phyloP scores from a whole-genome alignment of 2,113 vertebrate species.

The Mastomys coucha region DNA sequence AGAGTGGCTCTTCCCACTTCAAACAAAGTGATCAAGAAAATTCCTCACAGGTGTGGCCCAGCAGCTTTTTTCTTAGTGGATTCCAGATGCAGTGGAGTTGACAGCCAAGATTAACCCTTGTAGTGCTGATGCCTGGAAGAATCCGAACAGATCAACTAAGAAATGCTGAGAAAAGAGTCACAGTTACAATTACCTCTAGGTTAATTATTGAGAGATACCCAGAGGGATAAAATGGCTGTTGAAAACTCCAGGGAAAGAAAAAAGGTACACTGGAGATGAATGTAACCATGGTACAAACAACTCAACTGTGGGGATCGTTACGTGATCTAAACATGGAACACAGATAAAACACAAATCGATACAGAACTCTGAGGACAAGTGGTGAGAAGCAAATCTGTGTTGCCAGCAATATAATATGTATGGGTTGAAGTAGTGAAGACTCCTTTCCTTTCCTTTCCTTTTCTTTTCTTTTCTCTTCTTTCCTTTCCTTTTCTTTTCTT shows the following conservation, averaged over 20 bases:
- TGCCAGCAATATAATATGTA: background rate
- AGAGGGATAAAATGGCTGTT: background rate
- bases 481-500: accelerated
- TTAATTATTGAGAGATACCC: background rate
- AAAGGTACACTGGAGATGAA: background rate
- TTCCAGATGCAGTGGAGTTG: background rate
- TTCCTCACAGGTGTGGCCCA: background rate
- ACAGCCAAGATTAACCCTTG: background rate
- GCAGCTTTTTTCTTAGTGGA: background rate
- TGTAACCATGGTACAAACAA: background rate
- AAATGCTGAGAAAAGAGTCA: background rate
- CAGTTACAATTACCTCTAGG: background rate
- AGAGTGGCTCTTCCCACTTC: background rate
- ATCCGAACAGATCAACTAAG: background rate
- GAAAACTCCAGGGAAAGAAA: conserved; percentile 32
- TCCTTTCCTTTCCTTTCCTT: background rate
- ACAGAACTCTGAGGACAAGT: background rate
- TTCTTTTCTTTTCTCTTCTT: accelerated
- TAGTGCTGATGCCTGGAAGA: background rate
- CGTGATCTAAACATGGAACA: background rate
- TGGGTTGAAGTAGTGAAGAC: background rate
- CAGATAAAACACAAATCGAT: background rate
- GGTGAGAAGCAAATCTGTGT: background rate
- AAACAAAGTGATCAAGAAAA: background rate
- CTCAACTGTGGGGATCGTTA: background rate